Conservation (phyloP, 2,888 invertebrate genomes). For the Hirudinaria manillensis region DNA sequence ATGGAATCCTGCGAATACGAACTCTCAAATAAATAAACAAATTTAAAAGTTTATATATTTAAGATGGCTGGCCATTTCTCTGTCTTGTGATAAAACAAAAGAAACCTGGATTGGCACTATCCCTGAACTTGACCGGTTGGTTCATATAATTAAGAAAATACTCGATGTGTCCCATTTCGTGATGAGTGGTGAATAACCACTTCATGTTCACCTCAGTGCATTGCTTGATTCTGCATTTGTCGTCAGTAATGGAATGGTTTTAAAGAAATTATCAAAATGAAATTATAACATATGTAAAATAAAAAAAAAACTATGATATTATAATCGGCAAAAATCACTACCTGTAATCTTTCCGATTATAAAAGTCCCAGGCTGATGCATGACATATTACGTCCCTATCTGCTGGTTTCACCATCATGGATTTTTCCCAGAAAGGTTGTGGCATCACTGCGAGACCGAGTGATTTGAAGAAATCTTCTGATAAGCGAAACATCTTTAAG, state of each 20-base stretch:
- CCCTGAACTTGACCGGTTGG: constrained; percentile 61
- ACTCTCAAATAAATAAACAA: neutral
- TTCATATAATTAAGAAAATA: constrained; percentile 50
- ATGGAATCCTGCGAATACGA: constrained; percentile 39
- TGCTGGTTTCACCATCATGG: constrained; percentile 67
- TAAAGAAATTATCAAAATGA: no score
- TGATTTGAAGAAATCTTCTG: constrained; percentile 50
- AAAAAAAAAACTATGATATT: neutral
- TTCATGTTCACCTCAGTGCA: constrained; percentile 48
- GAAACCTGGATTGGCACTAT: constrained; percentile 74
- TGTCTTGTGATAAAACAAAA: neutral
- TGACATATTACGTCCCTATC: constrained; percentile 55
- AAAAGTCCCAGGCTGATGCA: constrained; percentile 55
- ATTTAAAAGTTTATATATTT: neutral
- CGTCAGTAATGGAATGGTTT: no score
- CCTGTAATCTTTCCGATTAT: constrained; percentile 72
- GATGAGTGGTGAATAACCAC: constrained; percentile 50
- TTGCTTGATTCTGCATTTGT: constrained; percentile 48
- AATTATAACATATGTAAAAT: no score
- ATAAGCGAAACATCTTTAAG: constrained; percentile 39
- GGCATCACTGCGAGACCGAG: constrained; percentile 67
- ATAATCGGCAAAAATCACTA: neutral
- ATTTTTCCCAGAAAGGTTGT: constrained; percentile 76
- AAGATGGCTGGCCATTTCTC: neutral
- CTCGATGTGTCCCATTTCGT: constrained; percentile 54